Evolutionary conservation across 2,888 invertebrate genomes (phyloP).

Genomic region (Scaptomyza parva): DNA sequence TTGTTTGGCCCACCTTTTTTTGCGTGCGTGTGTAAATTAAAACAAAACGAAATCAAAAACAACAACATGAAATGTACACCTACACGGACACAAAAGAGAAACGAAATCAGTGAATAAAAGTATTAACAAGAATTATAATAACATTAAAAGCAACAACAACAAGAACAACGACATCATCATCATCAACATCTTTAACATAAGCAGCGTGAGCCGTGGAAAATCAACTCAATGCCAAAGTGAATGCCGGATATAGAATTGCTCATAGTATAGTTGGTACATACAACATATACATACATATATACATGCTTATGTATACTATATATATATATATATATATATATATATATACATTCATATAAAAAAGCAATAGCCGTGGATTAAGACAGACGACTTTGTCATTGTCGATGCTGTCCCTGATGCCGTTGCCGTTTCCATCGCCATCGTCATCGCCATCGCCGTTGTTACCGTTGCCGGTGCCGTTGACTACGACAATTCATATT

Average conservation of each 20-base stretch:
- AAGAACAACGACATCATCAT: constrained; percentile 15
- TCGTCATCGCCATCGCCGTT: constrained; percentile 5
- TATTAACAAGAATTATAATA: constrained; percentile 52
- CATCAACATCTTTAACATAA: constrained; percentile 15
- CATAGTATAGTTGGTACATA: constrained; percentile 36
- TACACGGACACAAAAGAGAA: constrained; percentile 21
- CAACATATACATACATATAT: constrained; percentile 13
- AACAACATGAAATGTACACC: constrained; percentile 15
- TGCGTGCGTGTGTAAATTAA: constrained; percentile 72
- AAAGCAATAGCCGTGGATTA: constrained; percentile 66
- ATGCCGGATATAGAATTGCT: constrained; percentile 57
- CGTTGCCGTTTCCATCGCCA: constrained; percentile 7
- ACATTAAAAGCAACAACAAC: constrained; percentile 26
- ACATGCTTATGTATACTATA: background rate
- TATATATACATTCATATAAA: constrained; percentile 33
- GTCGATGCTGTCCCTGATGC: background rate
- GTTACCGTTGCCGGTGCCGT: constrained; percentile 21
- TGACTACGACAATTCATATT: constrained; percentile 62
- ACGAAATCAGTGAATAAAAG: constrained; percentile 50
- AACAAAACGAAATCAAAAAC: constrained; percentile 14
- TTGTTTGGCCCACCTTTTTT: constrained; percentile 62
- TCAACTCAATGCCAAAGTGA: constrained; percentile 74
- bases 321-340: constrained; percentile 12
- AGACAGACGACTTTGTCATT: constrained; percentile 29
- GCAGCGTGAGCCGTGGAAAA: constrained; percentile 56